Conservation (phyloP, 2,888 invertebrate genomes). For the Lochmaea capreae region DNA sequence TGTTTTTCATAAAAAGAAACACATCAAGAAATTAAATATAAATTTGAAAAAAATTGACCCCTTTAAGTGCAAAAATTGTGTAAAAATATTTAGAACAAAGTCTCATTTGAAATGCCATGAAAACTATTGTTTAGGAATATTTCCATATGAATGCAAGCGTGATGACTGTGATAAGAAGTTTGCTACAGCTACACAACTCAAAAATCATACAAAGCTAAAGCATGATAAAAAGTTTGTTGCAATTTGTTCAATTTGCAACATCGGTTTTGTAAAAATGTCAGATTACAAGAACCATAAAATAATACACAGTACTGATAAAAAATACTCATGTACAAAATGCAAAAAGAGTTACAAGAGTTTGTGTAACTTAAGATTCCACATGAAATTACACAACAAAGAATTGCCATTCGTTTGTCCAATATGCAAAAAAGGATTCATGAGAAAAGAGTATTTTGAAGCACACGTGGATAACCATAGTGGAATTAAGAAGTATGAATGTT, state of each 20-base stretch:
- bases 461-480: constrained; percentile 62
- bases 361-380: constrained; percentile 64
- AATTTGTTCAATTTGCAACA: constrained; percentile 63
- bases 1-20: constrained; percentile 47
- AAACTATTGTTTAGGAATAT: constrained; percentile 59
- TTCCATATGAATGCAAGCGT: constrained; percentile 59
- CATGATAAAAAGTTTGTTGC: constrained; percentile 63
- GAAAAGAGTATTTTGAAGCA: constrained; percentile 63
- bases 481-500: constrained; percentile 59
- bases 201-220: constrained; percentile 61
- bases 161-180: constrained; percentile 60
- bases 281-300: constrained; percentile 63
- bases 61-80: constrained; percentile 59
- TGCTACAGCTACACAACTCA: constrained; percentile 60
- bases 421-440: constrained; percentile 62
- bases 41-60: constrained; percentile 47
- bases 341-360: constrained; percentile 62
- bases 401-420: constrained; percentile 59
- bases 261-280: constrained; percentile 62
- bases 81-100: constrained; percentile 58
- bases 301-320: constrained; percentile 63
- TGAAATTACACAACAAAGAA: constrained; percentile 59
- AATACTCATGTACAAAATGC: constrained; percentile 61
- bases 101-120: constrained; percentile 61
- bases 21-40: constrained; percentile 35